phyloP scores from a whole-genome alignment of 2,797 vertebrate genomes.

The Spheniscus humboldti region DNA sequence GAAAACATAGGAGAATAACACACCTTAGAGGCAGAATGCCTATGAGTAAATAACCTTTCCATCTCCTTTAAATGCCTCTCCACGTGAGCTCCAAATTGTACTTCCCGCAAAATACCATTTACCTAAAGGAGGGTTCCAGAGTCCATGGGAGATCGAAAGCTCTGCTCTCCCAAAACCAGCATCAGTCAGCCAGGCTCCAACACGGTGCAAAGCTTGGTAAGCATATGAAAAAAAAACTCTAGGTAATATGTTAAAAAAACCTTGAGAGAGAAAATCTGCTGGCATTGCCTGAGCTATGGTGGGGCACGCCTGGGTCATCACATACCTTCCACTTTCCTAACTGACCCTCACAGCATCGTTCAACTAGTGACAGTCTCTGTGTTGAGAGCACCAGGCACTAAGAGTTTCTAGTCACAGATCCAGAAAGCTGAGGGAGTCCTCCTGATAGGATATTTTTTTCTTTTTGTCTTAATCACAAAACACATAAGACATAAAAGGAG shows the following conservation, averaged over 20 bases:
- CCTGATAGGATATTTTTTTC: too few species aligned
- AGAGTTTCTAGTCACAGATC: not conserved
- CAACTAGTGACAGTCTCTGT: not conserved
- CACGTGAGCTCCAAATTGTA: not conserved
- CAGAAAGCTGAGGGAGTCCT: not conserved
- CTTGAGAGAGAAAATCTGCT: not conserved
- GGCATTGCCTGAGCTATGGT: not conserved
- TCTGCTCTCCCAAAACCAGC: not conserved
- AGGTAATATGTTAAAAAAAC: not conserved
- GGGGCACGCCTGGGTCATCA: not conserved
- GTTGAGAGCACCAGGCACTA: not conserved
- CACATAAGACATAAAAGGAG: not conserved
- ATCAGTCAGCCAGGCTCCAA: not conserved
- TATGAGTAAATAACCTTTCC: not conserved
- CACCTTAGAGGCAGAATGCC: not conserved
- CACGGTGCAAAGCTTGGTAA: not conserved
- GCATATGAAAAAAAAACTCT: rapidly evolving
- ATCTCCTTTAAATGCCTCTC: not conserved
- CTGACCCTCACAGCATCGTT: not conserved
- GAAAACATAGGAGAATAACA: not conserved
- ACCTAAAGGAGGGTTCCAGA: not conserved
- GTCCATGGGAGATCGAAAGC: not conserved
- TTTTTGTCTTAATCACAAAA: not conserved
- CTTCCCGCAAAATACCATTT: not conserved
- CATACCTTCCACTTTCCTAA: not conserved